Evolutionary conservation across 2,113 vertebrate species (phyloP).

Genomic region (Grammomys surdaster): DNA sequence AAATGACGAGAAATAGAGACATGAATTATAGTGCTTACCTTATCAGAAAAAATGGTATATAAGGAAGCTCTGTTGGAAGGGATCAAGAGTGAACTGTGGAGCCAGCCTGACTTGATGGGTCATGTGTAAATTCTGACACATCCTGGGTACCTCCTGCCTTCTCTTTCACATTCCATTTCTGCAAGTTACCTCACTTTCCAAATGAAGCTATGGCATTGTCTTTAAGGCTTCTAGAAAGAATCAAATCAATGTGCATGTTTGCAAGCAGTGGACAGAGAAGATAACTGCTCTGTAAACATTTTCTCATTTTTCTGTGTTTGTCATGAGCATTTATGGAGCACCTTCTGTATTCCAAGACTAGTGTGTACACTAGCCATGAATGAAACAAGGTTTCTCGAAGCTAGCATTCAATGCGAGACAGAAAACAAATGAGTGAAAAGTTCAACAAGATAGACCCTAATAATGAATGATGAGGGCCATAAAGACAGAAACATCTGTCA

Average conservation of each 20-base stretch:
- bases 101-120: background rate
- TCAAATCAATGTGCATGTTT: background rate
- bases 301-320: background rate
- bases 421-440: background rate
- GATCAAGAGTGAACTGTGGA: background rate
- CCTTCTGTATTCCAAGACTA: background rate
- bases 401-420: background rate
- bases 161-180: background rate
- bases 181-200: background rate
- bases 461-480: background rate
- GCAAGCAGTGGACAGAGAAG: background rate
- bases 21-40: slow-evolving; percentile 31
- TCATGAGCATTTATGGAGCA: background rate
- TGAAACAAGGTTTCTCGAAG: background rate
- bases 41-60: background rate
- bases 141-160: background rate
- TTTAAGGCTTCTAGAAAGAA: background rate
- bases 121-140: background rate
- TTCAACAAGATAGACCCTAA: background rate
- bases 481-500: background rate
- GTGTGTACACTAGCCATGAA: background rate
- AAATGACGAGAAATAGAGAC: slow-evolving; percentile 64
- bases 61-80: background rate
- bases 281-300: background rate
- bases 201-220: background rate